Evolutionary conservation across 2,888 invertebrate species (phyloP).

Genomic region (Hecatera dysodea): DNA sequence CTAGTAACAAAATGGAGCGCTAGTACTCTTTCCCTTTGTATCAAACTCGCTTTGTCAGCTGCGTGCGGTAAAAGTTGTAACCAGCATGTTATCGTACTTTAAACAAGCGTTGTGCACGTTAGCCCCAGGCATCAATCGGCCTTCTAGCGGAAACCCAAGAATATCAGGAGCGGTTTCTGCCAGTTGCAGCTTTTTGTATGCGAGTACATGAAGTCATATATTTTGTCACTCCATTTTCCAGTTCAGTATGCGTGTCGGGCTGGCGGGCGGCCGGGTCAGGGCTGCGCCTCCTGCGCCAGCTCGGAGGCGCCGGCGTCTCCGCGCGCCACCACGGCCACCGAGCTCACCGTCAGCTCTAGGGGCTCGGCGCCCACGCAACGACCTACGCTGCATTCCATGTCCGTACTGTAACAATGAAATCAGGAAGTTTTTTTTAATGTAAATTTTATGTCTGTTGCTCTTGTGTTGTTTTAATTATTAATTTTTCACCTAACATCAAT

Average conservation of each 20-base stretch:
- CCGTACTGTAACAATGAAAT: constrained; percentile 76
- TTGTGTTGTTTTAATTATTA: too few species aligned
- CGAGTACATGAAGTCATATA: constrained; percentile 2
- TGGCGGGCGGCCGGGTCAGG: constrained; percentile 76
- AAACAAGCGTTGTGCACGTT: neutral
- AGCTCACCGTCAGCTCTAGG: constrained; percentile 78
- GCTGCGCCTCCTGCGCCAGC: constrained; percentile 86
- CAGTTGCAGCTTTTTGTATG: neutral
- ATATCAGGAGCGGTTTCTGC: neutral
- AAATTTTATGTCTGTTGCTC: too few species aligned
- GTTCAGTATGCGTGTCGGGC: constrained; percentile 27
- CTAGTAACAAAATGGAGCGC: constrained; percentile 51
- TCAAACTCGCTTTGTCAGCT: neutral
- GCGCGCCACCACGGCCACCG: constrained; percentile 73
- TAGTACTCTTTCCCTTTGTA: neutral
- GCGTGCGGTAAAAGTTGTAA: constrained; percentile 1
- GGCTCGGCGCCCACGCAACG: constrained; percentile 80
- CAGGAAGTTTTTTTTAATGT: neutral
- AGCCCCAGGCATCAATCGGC: neutral
- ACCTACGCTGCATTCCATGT: constrained; percentile 89
- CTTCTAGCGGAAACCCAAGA: neutral
- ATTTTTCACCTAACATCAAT: too few species aligned
- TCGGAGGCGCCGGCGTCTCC: constrained; percentile 76
- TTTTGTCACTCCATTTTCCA: constrained; percentile 44
- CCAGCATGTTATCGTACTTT: neutral